Evolutionary conservation across 2,888 invertebrate species (phyloP).

Genomic region (Spilarctia lutea): DNA sequence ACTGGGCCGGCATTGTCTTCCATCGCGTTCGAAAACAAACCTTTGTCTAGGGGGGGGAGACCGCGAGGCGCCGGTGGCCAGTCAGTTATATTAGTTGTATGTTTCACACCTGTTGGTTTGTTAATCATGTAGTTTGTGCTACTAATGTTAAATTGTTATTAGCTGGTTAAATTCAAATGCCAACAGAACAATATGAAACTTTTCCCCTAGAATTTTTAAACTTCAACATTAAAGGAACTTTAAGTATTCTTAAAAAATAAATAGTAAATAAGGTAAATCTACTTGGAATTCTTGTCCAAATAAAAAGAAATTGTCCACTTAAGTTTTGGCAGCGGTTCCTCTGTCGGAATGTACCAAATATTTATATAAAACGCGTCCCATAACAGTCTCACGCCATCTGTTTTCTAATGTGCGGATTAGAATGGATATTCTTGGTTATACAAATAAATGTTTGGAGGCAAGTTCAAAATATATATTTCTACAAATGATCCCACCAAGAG

Average conservation of each 20-base stretch:
- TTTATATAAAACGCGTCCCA: constrained; percentile 10
- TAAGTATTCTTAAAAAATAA: neutral
- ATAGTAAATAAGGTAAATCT: neutral
- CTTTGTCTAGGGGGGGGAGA: constrained; percentile 77
- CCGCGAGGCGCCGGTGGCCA: constrained; percentile 76
- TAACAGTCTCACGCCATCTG: constrained; percentile 4
- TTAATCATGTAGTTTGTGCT: constrained; percentile 46
- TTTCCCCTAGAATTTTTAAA: neutral
- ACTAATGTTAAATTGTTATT: constrained; percentile 7
- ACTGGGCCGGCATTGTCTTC: constrained; percentile 77
- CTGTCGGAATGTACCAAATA: constrained; percentile 37
- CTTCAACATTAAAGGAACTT: neutral
- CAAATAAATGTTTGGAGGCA: neutral
- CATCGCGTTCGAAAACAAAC: constrained; percentile 78
- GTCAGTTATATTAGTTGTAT: constrained; percentile 67
- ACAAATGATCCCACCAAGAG: neutral
- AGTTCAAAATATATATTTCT: neutral
- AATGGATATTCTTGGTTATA: neutral
- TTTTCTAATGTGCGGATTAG: neutral
- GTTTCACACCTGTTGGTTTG: constrained; percentile 75
- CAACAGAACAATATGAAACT: neutral
- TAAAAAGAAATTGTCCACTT: neutral
- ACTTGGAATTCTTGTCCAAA: neutral
- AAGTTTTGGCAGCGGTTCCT: constrained; percentile 7
- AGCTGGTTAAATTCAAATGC: neutral